These are phyloP conservation scores for Catocala sponsa DNA, from an alignment of 2,888 invertebrate species.

Conservation along the genomic window DNA sequence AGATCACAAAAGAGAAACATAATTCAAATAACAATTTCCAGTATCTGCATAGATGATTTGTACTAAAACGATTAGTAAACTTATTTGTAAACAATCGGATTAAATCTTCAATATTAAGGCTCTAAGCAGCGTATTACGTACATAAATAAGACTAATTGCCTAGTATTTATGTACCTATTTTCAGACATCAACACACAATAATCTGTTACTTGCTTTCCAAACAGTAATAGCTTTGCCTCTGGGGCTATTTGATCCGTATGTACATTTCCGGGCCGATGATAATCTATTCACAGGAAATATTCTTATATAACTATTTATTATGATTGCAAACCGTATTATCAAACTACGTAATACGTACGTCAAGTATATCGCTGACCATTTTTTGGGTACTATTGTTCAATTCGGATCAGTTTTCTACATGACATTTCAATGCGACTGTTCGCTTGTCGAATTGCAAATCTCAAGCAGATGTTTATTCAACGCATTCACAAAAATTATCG, in stretches of 20 bases:
- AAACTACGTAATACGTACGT: constrained; percentile 34
- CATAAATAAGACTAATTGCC: too few relatives aligned
- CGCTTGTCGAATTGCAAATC: constrained; percentile 80
- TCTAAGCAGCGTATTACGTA: too few relatives aligned
- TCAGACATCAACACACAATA: too few relatives aligned
- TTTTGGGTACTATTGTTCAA: constrained; percentile 75
- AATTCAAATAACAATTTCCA: too few relatives aligned
- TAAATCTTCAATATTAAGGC: too few relatives aligned
- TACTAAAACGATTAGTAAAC: too few relatives aligned
- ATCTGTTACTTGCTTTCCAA: too few relatives aligned
- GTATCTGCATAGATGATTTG: too few relatives aligned
- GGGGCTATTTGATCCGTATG: constrained; percentile 2
- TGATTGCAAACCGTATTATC: constrained; percentile 44
- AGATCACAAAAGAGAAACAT: too few relatives aligned
- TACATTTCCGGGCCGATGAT: constrained; percentile 24
- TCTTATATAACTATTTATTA: constrained; percentile 38
- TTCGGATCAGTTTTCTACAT: constrained; percentile 83
- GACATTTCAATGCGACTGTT: constrained; percentile 80
- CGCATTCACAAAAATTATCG: constrained; percentile 85
- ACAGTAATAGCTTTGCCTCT: too few relatives aligned
- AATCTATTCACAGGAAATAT: constrained; percentile 26
- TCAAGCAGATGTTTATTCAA: constrained; percentile 83
- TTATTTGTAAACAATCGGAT: too few relatives aligned
- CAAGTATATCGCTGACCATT: constrained; percentile 72
- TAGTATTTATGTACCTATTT: too few relatives aligned